A percentile compares a stretch with the other conserved stretches of the same genome.
phyloP scores from a whole-genome alignment of 53 echinoderm and acorn worm species.

The Holothuria leucospilota region DNA sequence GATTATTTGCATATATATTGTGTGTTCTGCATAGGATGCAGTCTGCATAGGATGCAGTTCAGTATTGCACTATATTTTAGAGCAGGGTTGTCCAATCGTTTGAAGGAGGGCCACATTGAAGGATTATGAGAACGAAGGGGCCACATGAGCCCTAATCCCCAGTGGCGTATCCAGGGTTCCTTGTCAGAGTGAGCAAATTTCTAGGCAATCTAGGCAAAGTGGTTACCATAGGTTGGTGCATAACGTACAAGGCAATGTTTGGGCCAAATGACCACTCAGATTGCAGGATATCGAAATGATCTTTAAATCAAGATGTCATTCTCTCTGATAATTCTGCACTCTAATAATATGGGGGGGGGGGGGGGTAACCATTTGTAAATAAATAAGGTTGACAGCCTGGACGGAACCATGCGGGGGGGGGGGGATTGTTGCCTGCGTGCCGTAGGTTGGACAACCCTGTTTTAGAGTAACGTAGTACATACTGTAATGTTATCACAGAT shows the following conservation, averaged over 20 bases:
- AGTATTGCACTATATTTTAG: conserved; percentile 24
- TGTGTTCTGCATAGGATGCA: neutral
- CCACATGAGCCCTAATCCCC: neutral
- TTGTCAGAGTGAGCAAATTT: neutral
- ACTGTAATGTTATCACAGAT: no score
- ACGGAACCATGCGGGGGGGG: neutral
- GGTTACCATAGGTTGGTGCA: neutral
- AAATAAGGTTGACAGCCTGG: neutral
- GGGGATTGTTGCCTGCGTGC: neutral
- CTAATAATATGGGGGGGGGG: neutral
- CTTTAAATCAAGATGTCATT: neutral
- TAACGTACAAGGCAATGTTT: neutral
- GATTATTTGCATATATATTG: neutral
- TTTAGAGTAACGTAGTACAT: no score
- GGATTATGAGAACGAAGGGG: no score
- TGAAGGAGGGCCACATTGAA: neutral
- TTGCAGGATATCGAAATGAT: neutral
- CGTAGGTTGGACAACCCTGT: neutral
- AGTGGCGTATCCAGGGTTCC: neutral
- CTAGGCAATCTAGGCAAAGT: neutral
- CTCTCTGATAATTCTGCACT: neutral
- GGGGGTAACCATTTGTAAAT: neutral
- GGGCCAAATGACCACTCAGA: neutral
- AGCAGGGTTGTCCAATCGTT: neutral
- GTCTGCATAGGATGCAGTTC: neutral